Evolutionary conservation across 2,888 invertebrate genomes (phyloP).

Genomic region (Drosophila tripunctata): DNA sequence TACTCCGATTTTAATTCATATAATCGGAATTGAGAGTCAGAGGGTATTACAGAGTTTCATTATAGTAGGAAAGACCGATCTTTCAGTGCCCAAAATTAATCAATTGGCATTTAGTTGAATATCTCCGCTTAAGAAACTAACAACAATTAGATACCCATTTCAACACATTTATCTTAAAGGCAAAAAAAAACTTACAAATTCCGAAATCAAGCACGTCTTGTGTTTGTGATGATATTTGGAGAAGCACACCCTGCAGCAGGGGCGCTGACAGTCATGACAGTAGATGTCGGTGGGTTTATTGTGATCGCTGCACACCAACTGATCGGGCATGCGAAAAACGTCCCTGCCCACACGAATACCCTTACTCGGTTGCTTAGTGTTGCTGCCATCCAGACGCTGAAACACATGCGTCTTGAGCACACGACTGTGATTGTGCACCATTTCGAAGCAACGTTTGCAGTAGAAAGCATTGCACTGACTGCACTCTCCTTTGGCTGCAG

Average conservation of each 20-base stretch:
- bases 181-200: conserved; percentile 27
- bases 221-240: conserved; percentile 60
- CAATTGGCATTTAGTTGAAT: too few species aligned
- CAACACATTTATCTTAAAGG: too few species aligned
- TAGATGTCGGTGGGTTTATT: conserved; percentile 48
- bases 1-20: too few species aligned
- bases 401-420: conserved; percentile 73
- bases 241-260: conserved; percentile 64
- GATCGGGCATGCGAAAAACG: conserved; percentile 43
- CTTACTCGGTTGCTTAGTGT: background rate
- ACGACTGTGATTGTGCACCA: conserved; percentile 74
- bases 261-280: conserved; percentile 47
- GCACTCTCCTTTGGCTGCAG: conserved; percentile 67
- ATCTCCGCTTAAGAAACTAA: too few species aligned
- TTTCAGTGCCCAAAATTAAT: too few species aligned
- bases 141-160: too few species aligned
- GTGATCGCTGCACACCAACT: conserved; percentile 58
- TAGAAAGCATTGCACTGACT: conserved; percentile 77
- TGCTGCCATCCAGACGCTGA: conserved; percentile 10
- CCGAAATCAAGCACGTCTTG: background rate
- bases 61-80: too few species aligned
- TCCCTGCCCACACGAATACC: conserved; percentile 34
- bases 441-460: conserved; percentile 77
- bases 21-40: too few species aligned
- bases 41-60: too few species aligned